Conservation (phyloP, 1,140 invertebrate genomes). For the Diachasma alloeum region DNA sequence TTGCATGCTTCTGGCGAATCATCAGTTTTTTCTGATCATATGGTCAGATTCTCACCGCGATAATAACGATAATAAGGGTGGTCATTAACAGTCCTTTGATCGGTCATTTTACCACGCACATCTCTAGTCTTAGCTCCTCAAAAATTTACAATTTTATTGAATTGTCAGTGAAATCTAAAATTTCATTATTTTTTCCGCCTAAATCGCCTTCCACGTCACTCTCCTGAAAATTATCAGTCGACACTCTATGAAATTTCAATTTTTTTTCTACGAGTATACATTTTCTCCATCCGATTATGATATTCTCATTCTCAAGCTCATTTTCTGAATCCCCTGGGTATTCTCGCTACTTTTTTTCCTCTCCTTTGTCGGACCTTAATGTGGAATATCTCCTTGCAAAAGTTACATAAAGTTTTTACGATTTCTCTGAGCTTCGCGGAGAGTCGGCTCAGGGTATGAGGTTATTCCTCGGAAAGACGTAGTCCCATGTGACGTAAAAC, state of each 20-base stretch:
- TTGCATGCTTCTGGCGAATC: too few relatives aligned
- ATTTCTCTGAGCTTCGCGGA: constrained; percentile 50
- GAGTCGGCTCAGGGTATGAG: constrained; percentile 26
- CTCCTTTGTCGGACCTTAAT: not conserved
- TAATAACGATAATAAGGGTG: too few relatives aligned
- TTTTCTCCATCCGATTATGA: not conserved
- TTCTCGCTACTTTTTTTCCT: constrained; percentile 9
- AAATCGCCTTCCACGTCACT: too few relatives aligned
- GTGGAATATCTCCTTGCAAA: constrained; percentile 27
- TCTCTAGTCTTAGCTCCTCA: too few relatives aligned
- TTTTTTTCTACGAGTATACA: not conserved
- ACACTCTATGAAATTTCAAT: not conserved
- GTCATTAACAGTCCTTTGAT: too few relatives aligned
- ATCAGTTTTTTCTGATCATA: too few relatives aligned
- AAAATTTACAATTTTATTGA: too few relatives aligned
- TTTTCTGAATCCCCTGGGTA: not conserved
- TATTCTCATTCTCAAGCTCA: not conserved
- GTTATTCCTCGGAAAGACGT: constrained; percentile 30
- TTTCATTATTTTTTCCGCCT: too few relatives aligned
- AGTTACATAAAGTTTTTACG: constrained; percentile 65
- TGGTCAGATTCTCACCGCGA: too few relatives aligned
- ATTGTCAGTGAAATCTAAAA: too few relatives aligned
- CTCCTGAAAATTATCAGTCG: too few relatives aligned
- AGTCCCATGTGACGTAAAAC: constrained; percentile 25
- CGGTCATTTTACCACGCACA: too few relatives aligned